phyloP scores from a whole-genome alignment of 2,888 invertebrate species.

The Stenchaetothrips biformis region DNA sequence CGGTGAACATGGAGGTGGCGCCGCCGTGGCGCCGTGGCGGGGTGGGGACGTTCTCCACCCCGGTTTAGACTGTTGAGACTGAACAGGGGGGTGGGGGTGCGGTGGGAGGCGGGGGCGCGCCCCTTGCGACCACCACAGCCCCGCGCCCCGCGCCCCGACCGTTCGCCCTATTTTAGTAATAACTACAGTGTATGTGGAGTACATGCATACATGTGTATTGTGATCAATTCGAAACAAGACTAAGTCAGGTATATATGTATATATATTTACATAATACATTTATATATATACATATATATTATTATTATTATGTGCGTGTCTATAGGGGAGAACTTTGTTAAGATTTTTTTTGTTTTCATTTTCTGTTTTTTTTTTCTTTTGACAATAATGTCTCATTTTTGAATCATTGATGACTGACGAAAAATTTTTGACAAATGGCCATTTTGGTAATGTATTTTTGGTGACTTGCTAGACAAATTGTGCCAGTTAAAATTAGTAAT shows the following conservation, averaged over 20 bases:
- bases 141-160: too few species aligned
- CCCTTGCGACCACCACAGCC: too few species aligned
- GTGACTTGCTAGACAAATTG: not conserved
- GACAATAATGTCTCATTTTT: slow-evolving; percentile 28
- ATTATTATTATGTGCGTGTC: slow-evolving; percentile 20
- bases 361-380: slow-evolving; percentile 18
- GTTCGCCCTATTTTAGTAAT: not conserved
- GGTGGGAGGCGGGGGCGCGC: too few species aligned
- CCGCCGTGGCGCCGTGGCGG: too few species aligned
- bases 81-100: too few species aligned
- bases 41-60: too few species aligned
- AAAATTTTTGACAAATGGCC: slow-evolving; percentile 26
- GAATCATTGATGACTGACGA: slow-evolving; percentile 28
- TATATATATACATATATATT: slow-evolving; percentile 28
- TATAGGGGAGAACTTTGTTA: slow-evolving; percentile 26
- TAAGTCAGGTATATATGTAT: slow-evolving; percentile 33
- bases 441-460: slow-evolving; percentile 15
- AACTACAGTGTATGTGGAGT: slow-evolving; percentile 16
- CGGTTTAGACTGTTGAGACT: too few species aligned
- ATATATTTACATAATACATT: slow-evolving; percentile 29
- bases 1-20: too few species aligned
- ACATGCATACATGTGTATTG: slow-evolving; percentile 33
- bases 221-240: slow-evolving; percentile 32
- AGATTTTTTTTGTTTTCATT: slow-evolving; percentile 24
- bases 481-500: slow-evolving; percentile 25